Conservation (phyloP, 2,797 vertebrate species). For the Anabacerthia variegaticeps region DNA sequence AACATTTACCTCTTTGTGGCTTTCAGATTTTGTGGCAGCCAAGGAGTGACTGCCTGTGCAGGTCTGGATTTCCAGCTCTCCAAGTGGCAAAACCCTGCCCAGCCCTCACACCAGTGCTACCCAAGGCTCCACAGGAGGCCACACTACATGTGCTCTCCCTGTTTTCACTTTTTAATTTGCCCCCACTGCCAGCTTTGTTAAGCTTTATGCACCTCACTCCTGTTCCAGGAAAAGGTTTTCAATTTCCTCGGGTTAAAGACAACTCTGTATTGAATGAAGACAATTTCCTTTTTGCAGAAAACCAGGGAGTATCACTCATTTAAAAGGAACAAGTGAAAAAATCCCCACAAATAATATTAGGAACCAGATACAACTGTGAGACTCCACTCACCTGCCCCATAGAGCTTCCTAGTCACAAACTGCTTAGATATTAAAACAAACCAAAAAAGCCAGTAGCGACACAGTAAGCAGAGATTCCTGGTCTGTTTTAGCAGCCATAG, state of each 20-base stretch:
- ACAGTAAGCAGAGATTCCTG: neutral
- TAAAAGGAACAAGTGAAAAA: neutral
- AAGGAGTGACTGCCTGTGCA: neutral
- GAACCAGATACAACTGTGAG: neutral
- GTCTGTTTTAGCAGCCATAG: slow-evolving; percentile 10
- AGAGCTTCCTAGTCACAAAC: neutral
- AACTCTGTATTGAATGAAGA: neutral
- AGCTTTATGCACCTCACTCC: neutral
- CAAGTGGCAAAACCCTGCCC: neutral
- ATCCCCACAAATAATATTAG: neutral
- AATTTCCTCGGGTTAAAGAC: neutral
- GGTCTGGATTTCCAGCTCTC: neutral
- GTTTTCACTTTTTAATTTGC: neutral
- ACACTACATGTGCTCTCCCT: neutral
- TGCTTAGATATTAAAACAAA: neutral
- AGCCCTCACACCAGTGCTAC: neutral
- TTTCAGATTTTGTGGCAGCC: neutral
- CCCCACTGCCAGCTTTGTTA: neutral
- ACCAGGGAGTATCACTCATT: neutral
- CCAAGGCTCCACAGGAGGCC: neutral
- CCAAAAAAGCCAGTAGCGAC: neutral
- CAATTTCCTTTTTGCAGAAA: neutral
- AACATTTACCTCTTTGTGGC: neutral
- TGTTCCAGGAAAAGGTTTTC: neutral
- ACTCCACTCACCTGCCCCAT: neutral